These are phyloP conservation scores for Pteria penguin DNA, from an alignment of 2,888 invertebrate genomes.

Conservation along the genomic window DNA sequence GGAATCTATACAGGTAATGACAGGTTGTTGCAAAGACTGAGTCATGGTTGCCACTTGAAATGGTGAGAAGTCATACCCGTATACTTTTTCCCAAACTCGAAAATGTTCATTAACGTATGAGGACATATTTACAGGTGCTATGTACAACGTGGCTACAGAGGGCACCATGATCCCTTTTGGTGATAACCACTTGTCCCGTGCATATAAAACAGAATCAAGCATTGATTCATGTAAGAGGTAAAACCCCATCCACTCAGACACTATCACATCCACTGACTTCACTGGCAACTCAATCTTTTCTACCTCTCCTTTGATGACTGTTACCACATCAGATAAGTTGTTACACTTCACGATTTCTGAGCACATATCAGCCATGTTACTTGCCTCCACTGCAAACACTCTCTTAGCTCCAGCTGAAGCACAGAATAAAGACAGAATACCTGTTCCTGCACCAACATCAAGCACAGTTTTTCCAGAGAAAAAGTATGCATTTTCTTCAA, in stretches of 20 bases:
- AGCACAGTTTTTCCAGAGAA: conserved; percentile 81
- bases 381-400: conserved; percentile 78
- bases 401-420: conserved; percentile 76
- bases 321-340: conserved; percentile 65
- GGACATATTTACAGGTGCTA: conserved; percentile 75
- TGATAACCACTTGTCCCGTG: conserved; percentile 75
- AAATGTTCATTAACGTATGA: conserved; percentile 68
- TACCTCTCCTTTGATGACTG: conserved; percentile 70
- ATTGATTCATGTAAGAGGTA: conserved; percentile 79
- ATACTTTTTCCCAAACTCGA: conserved; percentile 76
- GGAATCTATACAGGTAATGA: conserved; percentile 61
- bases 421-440: conserved; percentile 78
- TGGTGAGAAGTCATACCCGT: conserved; percentile 77
- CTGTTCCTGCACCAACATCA: conserved; percentile 80
- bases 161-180: conserved; percentile 75
- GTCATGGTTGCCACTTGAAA: conserved; percentile 57
- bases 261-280: conserved; percentile 76
- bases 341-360: conserved; percentile 72
- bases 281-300: conserved; percentile 73
- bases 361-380: conserved; percentile 69
- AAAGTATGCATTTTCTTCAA: conserved; percentile 72
- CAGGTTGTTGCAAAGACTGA: conserved; percentile 62
- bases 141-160: conserved; percentile 69
- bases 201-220: conserved; percentile 76
- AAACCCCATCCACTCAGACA: conserved; percentile 80